These are phyloP conservation scores for Spongilla lacustris DNA, from an alignment of 37 sponge, comb jelly and placozoan genomes.

Conservation along the genomic window DNA sequence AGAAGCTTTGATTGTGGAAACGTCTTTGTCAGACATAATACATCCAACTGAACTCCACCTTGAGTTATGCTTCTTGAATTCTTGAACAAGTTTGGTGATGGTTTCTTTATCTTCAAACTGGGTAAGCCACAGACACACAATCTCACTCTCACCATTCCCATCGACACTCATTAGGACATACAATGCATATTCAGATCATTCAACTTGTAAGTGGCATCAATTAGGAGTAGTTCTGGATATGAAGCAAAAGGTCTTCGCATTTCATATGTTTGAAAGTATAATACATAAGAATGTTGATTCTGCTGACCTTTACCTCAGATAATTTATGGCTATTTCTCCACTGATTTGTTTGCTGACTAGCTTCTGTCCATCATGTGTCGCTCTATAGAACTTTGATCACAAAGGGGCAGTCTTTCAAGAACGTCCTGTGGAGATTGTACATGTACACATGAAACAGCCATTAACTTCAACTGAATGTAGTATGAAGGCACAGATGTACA, in stretches of 20 bases:
- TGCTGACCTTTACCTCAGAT: no score
- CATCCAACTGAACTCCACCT: slow-evolving; percentile 17
- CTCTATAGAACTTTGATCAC: no score
- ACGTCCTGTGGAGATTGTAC: no score
- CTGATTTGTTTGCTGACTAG: no score
- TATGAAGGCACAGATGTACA: no score
- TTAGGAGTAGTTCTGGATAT: slow-evolving; percentile 46
- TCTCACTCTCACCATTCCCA: slow-evolving; percentile 66
- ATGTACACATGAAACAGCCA: no score
- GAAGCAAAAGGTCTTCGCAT: slow-evolving; percentile 28
- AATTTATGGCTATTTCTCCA: no score
- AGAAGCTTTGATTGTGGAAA: slow-evolving; percentile 47
- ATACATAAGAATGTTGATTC: no score
- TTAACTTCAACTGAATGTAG: no score
- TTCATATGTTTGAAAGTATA: not conserved
- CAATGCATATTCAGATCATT: slow-evolving; percentile 26
- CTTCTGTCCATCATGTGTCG: no score
- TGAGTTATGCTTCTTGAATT: slow-evolving; percentile 49
- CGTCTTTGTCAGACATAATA: slow-evolving; percentile 55
- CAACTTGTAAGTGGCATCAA: slow-evolving; percentile 63
- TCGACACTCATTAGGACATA: slow-evolving; percentile 48
- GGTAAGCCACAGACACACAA: slow-evolving; percentile 23
- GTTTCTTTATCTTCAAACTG: slow-evolving; percentile 16
- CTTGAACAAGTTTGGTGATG: slow-evolving; percentile 47
- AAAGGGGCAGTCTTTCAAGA: no score